phyloP scores from a whole-genome alignment of 2,113 vertebrate genomes.

The Benitochromis conjunctus region DNA sequence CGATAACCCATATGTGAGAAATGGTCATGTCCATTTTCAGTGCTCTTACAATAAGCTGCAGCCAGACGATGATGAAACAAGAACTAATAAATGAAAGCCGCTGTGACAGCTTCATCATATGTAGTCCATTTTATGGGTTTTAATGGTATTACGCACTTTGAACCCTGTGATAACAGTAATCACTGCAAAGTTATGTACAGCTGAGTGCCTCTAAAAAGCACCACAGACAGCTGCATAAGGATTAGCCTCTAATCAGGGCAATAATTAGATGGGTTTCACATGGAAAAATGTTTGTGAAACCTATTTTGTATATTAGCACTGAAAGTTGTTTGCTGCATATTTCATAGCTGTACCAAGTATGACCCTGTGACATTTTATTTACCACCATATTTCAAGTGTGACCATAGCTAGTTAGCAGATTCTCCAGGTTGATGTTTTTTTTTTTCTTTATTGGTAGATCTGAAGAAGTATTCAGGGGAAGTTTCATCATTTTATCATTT shows the following conservation, averaged over 20 bases:
- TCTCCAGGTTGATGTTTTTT: background rate
- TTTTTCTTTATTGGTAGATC: background rate
- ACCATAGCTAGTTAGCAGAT: background rate
- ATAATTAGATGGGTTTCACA: background rate
- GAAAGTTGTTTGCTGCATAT: background rate
- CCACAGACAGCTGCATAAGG: background rate
- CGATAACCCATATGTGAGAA: background rate
- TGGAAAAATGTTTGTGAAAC: background rate
- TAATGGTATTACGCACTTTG: conserved; percentile 41
- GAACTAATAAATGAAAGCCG: conserved; percentile 5
- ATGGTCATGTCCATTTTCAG: background rate
- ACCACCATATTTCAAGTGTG: background rate
- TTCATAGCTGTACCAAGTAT: background rate
- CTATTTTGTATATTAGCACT: background rate
- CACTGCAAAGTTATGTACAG: background rate
- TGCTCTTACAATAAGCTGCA: background rate
- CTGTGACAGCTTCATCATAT: conserved; percentile 26
- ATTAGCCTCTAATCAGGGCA: conserved; percentile 12
- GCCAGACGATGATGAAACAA: conserved; percentile 14
- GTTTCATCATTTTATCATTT: background rate
- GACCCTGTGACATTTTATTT: background rate
- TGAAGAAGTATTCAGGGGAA: background rate
- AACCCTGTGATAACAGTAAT: conserved; percentile 11
- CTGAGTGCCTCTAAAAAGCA: background rate
- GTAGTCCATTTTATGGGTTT: conserved; percentile 2